These are phyloP conservation scores for Melanotaenia boesemani DNA, from an alignment of 2,797 vertebrate genomes.

Conservation along the genomic window DNA sequence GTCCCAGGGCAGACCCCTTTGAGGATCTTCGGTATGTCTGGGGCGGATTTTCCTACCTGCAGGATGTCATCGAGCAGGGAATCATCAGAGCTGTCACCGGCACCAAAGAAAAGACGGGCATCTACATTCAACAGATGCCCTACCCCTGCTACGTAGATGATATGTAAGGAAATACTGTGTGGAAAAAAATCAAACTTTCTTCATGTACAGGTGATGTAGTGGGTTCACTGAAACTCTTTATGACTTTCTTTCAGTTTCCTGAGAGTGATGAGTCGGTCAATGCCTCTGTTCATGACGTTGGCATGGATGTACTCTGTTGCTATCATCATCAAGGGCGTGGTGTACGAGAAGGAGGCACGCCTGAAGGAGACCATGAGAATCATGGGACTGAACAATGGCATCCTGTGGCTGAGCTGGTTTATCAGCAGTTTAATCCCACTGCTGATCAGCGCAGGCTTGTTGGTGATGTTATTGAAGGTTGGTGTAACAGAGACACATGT, in stretches of 20 bases:
- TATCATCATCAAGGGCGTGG: conserved; percentile 97
- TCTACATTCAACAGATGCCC: conserved; percentile 99
- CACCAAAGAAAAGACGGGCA: conserved; percentile 88
- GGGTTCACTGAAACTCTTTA: not conserved
- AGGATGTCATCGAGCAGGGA: conserved; percentile 95
- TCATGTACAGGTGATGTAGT: not conserved
- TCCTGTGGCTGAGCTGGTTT: conserved; percentile 98
- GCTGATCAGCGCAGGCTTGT: conserved; percentile 91
- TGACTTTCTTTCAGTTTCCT: conserved; percentile 85
- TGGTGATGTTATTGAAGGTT: conserved; percentile 95
- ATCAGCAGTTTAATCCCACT: conserved; percentile 96
- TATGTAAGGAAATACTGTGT: conserved; percentile 83
- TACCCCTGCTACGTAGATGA: conserved; percentile 98
- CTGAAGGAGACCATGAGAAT: conserved; percentile 99
- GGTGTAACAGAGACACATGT: conserved; percentile 28
- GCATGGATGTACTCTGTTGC: conserved; percentile 99
- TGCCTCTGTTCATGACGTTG: conserved; percentile 98
- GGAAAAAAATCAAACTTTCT: not conserved
- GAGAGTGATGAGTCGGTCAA: conserved; percentile 95
- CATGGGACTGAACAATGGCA: conserved; percentile 95
- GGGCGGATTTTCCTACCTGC: conserved; percentile 96
- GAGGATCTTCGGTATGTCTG: conserved; percentile 97
- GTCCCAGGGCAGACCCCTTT: conserved; percentile 97
- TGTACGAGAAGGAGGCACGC: conserved; percentile 97
- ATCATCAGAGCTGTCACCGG: conserved; percentile 94